Percentiles rank a stretch among this genome's conserved stretches.
These are phyloP conservation scores for Paracanthobrama guichenoti DNA, from an alignment of 2,113 vertebrate genomes.

Conservation along the genomic window DNA sequence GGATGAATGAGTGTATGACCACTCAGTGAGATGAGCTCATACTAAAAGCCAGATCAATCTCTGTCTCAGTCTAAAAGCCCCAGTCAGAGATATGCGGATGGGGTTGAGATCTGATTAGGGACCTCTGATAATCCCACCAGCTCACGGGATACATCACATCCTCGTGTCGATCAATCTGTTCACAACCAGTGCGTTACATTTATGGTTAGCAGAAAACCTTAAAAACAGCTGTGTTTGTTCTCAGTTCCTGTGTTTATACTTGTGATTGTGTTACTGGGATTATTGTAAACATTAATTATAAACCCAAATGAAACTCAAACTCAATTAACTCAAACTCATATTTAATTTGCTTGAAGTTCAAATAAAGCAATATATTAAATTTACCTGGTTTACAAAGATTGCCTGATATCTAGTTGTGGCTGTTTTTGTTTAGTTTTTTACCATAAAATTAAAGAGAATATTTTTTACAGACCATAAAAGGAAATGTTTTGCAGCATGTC, in stretches of 20 bases:
- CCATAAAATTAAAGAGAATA: background rate
- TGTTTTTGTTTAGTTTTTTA: too few relatives aligned
- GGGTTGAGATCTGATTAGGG: conserved; percentile 46
- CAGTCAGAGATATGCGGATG: conserved; percentile 9
- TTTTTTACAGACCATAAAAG: background rate
- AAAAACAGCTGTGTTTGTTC: background rate
- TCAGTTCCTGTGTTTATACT: background rate
- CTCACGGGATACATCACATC: conserved; percentile 21
- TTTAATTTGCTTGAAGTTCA: background rate
- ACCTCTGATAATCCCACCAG: conserved; percentile 45
- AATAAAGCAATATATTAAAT: background rate
- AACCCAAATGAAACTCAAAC: background rate
- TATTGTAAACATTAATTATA: background rate
- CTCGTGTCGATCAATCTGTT: conserved; percentile 27
- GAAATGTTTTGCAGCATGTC: background rate
- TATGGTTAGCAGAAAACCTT: conserved; percentile 8
- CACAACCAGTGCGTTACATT: background rate
- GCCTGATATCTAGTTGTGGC: background rate
- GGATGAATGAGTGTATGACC: conserved; percentile 24
- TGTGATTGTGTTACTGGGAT: background rate
- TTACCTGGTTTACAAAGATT: background rate
- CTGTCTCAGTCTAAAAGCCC: conserved; percentile 46
- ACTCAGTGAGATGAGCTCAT: conserved; percentile 59
- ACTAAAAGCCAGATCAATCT: conserved; percentile 63
- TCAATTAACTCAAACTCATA: background rate